These are phyloP conservation scores for Bruchidius siliquastri DNA, from an alignment of 2,888 invertebrate genomes.

Conservation along the genomic window DNA sequence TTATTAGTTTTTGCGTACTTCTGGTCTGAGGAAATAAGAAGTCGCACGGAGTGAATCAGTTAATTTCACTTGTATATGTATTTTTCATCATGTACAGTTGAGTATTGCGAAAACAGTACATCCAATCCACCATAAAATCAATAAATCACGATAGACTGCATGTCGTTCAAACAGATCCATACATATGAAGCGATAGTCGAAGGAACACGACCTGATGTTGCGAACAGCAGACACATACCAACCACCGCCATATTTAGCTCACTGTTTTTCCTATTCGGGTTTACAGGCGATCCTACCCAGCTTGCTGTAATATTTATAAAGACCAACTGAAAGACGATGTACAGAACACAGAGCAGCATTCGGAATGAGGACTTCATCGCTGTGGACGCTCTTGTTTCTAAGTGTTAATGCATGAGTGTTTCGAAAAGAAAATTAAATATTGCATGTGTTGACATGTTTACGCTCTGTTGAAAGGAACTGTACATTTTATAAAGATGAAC, in stretches of 20 bases:
- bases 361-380: background rate
- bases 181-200: background rate
- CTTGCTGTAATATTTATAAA: background rate
- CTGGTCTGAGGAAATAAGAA: too few species aligned
- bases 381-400: background rate
- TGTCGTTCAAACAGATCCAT: background rate
- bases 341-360: background rate
- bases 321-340: background rate
- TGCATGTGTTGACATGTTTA: background rate
- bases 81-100: too few species aligned
- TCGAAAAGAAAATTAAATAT: background rate
- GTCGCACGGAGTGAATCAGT: too few species aligned
- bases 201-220: background rate
- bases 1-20: too few species aligned
- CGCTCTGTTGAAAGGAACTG: background rate
- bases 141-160: background rate
- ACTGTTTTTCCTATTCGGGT: background rate
- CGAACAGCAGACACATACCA: background rate
- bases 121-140: background rate
- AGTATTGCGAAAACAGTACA: too few species aligned
- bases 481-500: too few species aligned
- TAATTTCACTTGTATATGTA: too few species aligned
- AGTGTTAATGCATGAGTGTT: background rate
- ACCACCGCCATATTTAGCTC: background rate
- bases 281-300: background rate